Conservation (phyloP, 2,113 vertebrate genomes). For the Percopsis transmontana region DNA sequence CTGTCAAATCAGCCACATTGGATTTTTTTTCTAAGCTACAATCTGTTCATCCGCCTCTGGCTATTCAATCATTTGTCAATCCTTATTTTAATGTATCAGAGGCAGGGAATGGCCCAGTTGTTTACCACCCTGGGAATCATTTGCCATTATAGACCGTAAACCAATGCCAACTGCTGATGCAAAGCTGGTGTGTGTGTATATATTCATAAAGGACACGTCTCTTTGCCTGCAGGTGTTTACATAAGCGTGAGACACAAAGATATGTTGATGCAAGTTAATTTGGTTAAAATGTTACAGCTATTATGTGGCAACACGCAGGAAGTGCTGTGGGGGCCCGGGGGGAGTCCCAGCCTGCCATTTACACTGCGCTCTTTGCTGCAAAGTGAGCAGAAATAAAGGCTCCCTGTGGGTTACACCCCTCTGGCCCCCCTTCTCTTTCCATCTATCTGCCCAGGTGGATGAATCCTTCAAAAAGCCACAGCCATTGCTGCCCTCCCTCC, state of each 20-base stretch:
- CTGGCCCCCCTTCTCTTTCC: not conserved
- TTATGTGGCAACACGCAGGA: constrained; percentile 30
- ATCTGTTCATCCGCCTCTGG: constrained; percentile 54
- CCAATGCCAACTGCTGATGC: constrained; percentile 53
- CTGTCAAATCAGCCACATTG: constrained; percentile 39
- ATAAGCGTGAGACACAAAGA: constrained; percentile 37
- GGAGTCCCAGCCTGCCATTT: constrained; percentile 34
- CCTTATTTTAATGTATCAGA: constrained; percentile 48
- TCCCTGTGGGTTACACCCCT: constrained; percentile 29
- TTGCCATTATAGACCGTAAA: constrained; percentile 41
- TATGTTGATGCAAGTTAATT: constrained; percentile 55
- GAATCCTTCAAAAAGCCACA: constrained; percentile 32
- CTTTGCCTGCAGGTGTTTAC: constrained; percentile 52
- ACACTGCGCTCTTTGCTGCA: constrained; percentile 48
- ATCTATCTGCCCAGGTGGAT: constrained; percentile 40
- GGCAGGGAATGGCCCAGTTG: constrained; percentile 56
- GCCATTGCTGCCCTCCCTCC: constrained; percentile 13
- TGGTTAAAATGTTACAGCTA: constrained; percentile 28
- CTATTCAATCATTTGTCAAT: constrained; percentile 42
- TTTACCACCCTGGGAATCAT: constrained; percentile 55
- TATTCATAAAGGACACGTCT: constrained; percentile 15
- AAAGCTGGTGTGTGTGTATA: constrained; percentile 29
- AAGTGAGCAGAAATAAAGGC: constrained; percentile 67
- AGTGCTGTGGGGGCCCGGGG: constrained; percentile 28
- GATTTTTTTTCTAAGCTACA: constrained; percentile 37